phyloP scores from a whole-genome alignment of 30 jellyfish, hydroid and myxozoan species.

The Aurelia aurita region DNA sequence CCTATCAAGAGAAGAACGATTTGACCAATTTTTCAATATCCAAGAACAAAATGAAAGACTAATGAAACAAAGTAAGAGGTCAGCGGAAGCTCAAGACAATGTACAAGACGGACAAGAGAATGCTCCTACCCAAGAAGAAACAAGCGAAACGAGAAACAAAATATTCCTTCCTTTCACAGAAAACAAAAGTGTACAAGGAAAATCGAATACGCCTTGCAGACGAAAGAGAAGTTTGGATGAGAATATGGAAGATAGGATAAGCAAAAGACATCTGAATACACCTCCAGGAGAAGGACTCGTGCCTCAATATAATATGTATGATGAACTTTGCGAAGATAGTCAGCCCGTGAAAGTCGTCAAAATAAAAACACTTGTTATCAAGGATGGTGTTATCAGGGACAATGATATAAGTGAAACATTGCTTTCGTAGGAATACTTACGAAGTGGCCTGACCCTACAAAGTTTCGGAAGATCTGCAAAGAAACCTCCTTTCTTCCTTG shows the following conservation, averaged over 20 bases:
- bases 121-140: neutral
- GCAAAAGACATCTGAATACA: constrained; percentile 63
- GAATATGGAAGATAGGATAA: neutral
- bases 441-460: no score
- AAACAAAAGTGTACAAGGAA: constrained; percentile 21
- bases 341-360: constrained; percentile 97
- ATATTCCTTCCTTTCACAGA: constrained; percentile 56
- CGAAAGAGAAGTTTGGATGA: constrained; percentile 67
- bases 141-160: constrained; percentile 53
- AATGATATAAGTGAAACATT: constrained; percentile 80
- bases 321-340: constrained; percentile 91
- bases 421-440: neutral
- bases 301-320: constrained; percentile 91
- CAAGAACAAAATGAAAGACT: constrained; percentile 18
- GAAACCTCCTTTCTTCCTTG: no score
- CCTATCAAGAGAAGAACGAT: constrained; percentile 18
- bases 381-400: constrained; percentile 91
- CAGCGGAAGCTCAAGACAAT: constrained; percentile 31
- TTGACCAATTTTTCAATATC: constrained; percentile 14
- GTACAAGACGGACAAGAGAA: neutral
- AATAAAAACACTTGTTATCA: constrained; percentile 82
- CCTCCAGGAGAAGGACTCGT: constrained; percentile 92
- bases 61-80: constrained; percentile 22
- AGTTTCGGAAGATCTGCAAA: no score
- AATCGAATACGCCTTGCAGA: constrained; percentile 85